Percentiles rank a stretch among this genome's conserved stretches.
Conservation (phyloP, 2,888 invertebrate genomes). For the Agelastica alni region DNA sequence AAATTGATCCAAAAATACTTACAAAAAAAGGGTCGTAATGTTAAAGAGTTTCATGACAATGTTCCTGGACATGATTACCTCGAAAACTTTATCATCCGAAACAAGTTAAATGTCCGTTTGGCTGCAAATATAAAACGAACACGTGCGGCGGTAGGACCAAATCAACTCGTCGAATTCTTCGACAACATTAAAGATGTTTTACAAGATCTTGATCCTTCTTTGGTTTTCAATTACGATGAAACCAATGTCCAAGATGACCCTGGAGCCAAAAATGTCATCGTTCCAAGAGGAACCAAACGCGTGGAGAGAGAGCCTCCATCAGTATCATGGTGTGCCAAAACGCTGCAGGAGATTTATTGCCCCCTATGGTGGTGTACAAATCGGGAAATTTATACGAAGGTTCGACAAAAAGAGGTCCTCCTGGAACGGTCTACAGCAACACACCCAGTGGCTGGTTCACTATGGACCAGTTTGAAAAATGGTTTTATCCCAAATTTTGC, state of each 20-base stretch:
- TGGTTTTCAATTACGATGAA: constrained; percentile 42
- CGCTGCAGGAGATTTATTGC: constrained; percentile 1
- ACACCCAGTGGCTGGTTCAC: no score
- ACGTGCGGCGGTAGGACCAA: constrained; percentile 9
- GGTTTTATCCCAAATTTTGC: no score
- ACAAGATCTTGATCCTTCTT: no score
- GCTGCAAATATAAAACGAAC: constrained; percentile 22
- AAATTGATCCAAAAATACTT: neutral
- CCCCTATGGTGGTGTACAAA: constrained; percentile 13
- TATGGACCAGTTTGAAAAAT: no score
- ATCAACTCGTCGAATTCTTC: constrained; percentile 12
- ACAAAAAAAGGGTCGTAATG: constrained; percentile 6
- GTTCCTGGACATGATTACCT: constrained; percentile 5
- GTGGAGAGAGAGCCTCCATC: no score
- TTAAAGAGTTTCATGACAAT: constrained; percentile 7
- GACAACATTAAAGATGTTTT: no score
- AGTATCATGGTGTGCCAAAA: no score
- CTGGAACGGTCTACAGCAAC: no score
- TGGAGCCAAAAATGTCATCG: constrained; percentile 42
- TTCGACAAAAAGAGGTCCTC: constrained; percentile 5
- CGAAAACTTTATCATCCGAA: no score
- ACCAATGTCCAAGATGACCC: constrained; percentile 50
- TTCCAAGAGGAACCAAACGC: constrained; percentile 44
- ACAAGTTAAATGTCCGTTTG: constrained; percentile 19
- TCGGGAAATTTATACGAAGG: constrained; percentile 8